Evolutionary conservation across 1,140 invertebrate genomes (phyloP), one percentile per base, ranked within the genome.

Genomic region (Trachelipus rathkii): DNA sequence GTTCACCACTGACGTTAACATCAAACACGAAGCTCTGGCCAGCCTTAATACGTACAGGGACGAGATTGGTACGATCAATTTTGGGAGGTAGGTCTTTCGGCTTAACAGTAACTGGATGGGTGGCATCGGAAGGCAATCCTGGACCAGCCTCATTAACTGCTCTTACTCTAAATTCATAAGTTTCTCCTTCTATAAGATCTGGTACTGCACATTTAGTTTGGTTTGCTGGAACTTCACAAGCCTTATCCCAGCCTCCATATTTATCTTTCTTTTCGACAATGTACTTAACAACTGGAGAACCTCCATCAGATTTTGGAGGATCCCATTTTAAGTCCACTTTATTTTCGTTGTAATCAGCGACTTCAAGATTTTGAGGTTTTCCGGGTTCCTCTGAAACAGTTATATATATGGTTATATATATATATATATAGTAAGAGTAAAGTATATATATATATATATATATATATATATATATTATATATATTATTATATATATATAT

Each of bases 341-440:
- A 84, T 97, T 93, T 82, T 95, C 95, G 86, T 97, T 95, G 93
- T 95, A 99, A 84, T 99, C 96, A 0, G 93, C 92, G 43, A 96
- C 92, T 83, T 92, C 90, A 9, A 97, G 89, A 82, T 95, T 91
- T 75, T 92, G 92, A 13, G 95, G 96, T 82, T 95, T 93, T 76
- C 93, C 94, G 77, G 97, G 97, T 85, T 96, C 93, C 83, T 97
- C 94, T 86, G 86, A 83, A 79, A 85, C 83, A 13, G 50, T n/a
- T n/a, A n/a, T n/a, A n/a, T n/a, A n/a, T n/a, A n/a, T n/a, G n/a
- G n/a, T n/a, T n/a, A n/a, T n/a, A n/a, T n/a, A n/a, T n/a, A n/a
- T n/a, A n/a, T n/a, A n/a, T n/a, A n/a, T n/a, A n/a, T n/a, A n/a
- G n/a, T n/a, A n/a, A n/a, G n/a, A n/a, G n/a, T n/a, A n/a, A n/a